Evolutionary conservation across 2,888 invertebrate genomes (phyloP).

Genomic region (Drosophila formosana): DNA sequence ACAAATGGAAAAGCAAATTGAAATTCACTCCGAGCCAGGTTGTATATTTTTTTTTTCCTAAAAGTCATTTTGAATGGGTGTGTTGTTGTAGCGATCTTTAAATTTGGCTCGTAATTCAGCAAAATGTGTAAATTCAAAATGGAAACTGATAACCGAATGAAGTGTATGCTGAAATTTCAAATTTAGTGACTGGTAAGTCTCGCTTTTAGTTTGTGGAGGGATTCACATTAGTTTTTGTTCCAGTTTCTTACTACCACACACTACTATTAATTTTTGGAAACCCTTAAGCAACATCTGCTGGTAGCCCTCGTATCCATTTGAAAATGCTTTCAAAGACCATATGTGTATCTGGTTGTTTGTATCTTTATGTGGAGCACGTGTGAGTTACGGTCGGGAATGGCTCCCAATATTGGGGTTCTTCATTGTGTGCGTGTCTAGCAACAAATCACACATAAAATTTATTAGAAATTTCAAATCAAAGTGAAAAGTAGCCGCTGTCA

Average conservation of each 20-base stretch:
- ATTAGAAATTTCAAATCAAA: conserved; percentile 79
- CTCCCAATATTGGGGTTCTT: conserved; percentile 2
- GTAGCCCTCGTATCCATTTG: not conserved
- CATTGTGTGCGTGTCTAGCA: conserved; percentile 47
- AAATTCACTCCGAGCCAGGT: conserved; percentile 48
- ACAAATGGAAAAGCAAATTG: conserved; percentile 28
- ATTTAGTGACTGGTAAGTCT: not conserved
- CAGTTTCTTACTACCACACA: not conserved
- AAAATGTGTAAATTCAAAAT: not conserved
- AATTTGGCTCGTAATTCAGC: not conserved
- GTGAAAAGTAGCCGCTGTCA: conserved; percentile 79
- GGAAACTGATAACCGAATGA: conserved; percentile 1
- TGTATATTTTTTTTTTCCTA: conserved; percentile 14
- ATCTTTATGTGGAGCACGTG: conserved; percentile 77
- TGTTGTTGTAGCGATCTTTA: conserved; percentile 6
- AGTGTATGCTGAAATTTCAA: not conserved
- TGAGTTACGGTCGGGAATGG: conserved; percentile 19
- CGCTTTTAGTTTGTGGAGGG: not conserved
- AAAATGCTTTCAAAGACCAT: conserved; percentile 43
- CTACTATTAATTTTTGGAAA: conserved; percentile 11
- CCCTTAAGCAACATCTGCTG: conserved; percentile 27
- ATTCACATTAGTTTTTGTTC: not conserved
- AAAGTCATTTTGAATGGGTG: conserved; percentile 32
- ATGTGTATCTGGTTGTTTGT: conserved; percentile 66
- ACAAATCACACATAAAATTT: conserved; percentile 79